Evolutionary conservation across 2,888 invertebrate genomes (phyloP), one percentile per base, ranked within the genome.

Genomic region (Platycnemis pennipes): DNA sequence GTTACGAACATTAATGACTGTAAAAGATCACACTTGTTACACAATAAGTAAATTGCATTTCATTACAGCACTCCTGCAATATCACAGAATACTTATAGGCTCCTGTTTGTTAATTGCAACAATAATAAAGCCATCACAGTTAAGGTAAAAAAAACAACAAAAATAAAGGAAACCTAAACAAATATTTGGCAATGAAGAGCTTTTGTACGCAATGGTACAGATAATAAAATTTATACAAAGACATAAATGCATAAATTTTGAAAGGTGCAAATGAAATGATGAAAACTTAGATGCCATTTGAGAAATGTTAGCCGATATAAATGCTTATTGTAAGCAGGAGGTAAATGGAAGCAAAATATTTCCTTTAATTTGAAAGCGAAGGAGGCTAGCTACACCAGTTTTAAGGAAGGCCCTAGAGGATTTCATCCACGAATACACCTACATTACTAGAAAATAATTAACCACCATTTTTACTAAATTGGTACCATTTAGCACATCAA

Each of bases 71-170:
- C 53, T 89, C 53, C 53, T 53, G 49, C 49, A 4, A 44, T 91
- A 91, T 91, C 91, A 91, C 91, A 91, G 91, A 91, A 91, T 91
- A 45, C n/a, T 49, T 31, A 91, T 16, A 63, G 91, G 63, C 91
- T 91, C 44, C 63, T 69, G 42, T 63, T 91, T 91, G 91, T 91
- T 63, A 63, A 37, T 42, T 91, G 91, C 63, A 44, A 87, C 44
- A 77, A 53, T 37, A 89, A 53, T 89, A 89, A 89, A 88, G 53
- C 88, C 49, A 37, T 45, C 53, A 53, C 53, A 77, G 77, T 77
- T 77, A 77, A 77, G 37, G n/a, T 77, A 77, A 16, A 37, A 77
- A n/a, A 56, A 77, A 77, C 31, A 77, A 77, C 77, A 77, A 31
- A 37, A 31, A 77, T 77, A 11, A 46, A 87, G n/a, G 44, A 87